Conservation (phyloP, 2,888 invertebrate genomes). For the Drosophila melanosoma region DNA sequence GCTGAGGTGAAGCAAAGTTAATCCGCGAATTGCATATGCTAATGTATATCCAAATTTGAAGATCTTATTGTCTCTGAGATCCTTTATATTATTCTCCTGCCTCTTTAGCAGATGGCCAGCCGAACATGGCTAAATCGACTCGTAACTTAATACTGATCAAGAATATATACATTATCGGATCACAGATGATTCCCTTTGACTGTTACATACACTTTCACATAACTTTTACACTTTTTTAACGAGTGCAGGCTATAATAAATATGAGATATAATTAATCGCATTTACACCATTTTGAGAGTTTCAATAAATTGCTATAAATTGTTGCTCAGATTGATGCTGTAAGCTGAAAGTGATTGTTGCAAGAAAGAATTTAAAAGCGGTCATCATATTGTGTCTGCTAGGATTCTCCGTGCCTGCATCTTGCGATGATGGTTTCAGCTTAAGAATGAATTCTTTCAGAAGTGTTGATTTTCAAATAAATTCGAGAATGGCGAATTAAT, state of each 20-base stretch:
- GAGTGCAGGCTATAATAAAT: background rate
- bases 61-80: too few relatives aligned
- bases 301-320: background rate
- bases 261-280: background rate
- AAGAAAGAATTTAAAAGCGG: background rate
- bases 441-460: background rate
- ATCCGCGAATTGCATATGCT: too few relatives aligned
- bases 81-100: too few relatives aligned
- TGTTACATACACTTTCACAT: too few relatives aligned
- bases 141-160: too few relatives aligned
- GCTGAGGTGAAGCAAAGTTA: too few relatives aligned
- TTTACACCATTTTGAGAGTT: background rate
- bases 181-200: too few relatives aligned
- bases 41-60: too few relatives aligned
- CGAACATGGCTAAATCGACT: too few relatives aligned
- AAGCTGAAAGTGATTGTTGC: background rate
- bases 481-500: background rate
- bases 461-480: background rate
- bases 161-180: too few relatives aligned
- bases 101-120: too few relatives aligned
- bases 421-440: constrained; percentile 11
- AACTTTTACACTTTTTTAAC: too few relatives aligned
- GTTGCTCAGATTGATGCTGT: background rate
- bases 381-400: background rate
- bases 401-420: background rate